Evolutionary conservation across 2,888 invertebrate species (phyloP).

Genomic region (Hirtodrosophila trivittata): DNA sequence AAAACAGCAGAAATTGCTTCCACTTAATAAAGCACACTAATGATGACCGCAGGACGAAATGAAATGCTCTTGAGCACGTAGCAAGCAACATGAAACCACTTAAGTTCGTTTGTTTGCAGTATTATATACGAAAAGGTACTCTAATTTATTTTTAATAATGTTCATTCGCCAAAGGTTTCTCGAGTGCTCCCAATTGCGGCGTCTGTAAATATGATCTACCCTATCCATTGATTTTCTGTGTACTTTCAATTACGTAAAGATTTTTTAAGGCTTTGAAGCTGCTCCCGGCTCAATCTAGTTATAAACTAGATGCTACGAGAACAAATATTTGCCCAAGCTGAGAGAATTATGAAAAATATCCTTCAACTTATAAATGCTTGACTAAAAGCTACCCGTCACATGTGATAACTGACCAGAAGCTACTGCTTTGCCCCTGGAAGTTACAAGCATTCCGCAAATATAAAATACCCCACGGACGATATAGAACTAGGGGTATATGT

Average conservation of each 20-base stretch:
- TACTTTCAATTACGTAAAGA: conserved; percentile 67
- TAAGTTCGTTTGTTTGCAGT: conserved; percentile 45
- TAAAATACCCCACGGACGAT: conserved; percentile 3
- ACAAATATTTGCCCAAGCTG: conserved; percentile 49
- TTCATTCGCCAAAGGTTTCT: conserved; percentile 24
- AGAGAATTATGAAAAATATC: conserved; percentile 24
- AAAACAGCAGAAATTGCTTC: conserved; percentile 55
- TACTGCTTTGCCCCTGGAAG: too few relatives aligned
- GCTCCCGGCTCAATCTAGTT: conserved; percentile 26
- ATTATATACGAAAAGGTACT: conserved; percentile 56
- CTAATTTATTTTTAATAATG: conserved; percentile 79
- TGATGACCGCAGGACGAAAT: conserved; percentile 74
- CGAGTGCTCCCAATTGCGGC: conserved; percentile 22
- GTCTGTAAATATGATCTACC: conserved; percentile 40
- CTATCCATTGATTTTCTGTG: conserved; percentile 62
- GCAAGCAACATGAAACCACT: conserved; percentile 65
- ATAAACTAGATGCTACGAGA: conserved; percentile 21
- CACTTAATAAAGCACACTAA: conserved; percentile 80
- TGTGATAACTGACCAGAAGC: conserved; percentile 17
- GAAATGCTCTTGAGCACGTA: conserved; percentile 79
- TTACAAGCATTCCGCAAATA: not conserved
- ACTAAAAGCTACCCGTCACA: not conserved
- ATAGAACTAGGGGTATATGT: not conserved
- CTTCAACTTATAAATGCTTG: not conserved
- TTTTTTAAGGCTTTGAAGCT: conserved; percentile 34